Conservation (phyloP, 2,797 vertebrate species). For the Propithecus perrieri region DNA sequence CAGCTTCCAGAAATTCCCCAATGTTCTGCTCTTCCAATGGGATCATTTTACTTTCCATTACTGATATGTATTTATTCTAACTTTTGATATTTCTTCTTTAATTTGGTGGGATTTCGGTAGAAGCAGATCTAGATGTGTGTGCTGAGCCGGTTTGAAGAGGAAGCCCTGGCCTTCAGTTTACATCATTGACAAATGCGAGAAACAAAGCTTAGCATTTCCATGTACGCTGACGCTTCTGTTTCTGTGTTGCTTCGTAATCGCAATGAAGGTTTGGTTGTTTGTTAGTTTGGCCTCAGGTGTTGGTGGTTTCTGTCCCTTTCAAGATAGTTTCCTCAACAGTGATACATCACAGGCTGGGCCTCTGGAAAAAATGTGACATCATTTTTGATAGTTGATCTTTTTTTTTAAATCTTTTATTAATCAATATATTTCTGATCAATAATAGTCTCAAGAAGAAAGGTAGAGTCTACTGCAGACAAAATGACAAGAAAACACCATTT, state of each 20-base stretch:
- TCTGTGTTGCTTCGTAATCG: accelerated
- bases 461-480: not conserved
- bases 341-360: not conserved
- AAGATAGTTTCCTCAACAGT: no score
- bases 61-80: not conserved
- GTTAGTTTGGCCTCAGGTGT: not conserved
- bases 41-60: not conserved
- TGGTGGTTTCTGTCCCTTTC: not conserved
- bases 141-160: not conserved
- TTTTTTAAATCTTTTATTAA: not conserved
- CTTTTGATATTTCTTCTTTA: not conserved
- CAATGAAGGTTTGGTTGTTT: accelerated
- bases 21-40: not conserved
- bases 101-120: not conserved
- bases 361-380: not conserved
- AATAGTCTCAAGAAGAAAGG: not conserved
- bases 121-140: not conserved
- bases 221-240: not conserved
- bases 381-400: not conserved
- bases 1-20: not conserved
- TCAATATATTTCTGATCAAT: not conserved
- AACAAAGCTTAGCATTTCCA: not conserved
- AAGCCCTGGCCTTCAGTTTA: not conserved
- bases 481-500: not conserved
- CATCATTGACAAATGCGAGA: not conserved